Conservation (phyloP, 2,113 vertebrate species). For the Heterocephalus glaber region DNA sequence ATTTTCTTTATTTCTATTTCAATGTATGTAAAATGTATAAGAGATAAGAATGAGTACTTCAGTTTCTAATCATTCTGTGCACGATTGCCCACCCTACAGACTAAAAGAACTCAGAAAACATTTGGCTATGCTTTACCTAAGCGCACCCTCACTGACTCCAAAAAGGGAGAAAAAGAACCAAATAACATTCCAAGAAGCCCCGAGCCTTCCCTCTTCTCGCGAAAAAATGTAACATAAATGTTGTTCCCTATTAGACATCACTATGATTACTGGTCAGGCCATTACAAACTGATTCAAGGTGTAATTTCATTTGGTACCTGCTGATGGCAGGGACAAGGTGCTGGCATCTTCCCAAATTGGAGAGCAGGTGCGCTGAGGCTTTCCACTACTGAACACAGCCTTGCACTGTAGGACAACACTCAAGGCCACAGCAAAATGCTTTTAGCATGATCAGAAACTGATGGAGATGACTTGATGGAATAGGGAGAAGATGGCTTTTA, state of each 20-base stretch:
- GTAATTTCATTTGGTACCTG: background rate
- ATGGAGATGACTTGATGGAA: background rate
- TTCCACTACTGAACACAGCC: background rate
- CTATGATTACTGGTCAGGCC: background rate
- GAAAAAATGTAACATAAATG: background rate
- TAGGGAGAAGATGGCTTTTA: constrained; percentile 54
- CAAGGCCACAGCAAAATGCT: constrained; percentile 52
- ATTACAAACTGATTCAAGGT: constrained; percentile 6
- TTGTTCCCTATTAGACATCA: background rate
- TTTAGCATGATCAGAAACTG: constrained; percentile 43
- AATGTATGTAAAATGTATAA: constrained; percentile 82
- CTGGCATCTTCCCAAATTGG: constrained; percentile 16
- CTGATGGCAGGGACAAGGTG: background rate
- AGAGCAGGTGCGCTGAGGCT: background rate
- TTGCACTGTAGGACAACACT: background rate
- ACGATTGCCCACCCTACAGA: constrained; percentile 50
- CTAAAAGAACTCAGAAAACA: background rate
- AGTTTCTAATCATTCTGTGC: constrained; percentile 67
- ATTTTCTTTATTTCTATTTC: constrained; percentile 80
- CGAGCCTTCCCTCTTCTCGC: background rate
- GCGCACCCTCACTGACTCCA: background rate
- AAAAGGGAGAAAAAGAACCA: background rate
- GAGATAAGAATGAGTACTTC: constrained; percentile 78
- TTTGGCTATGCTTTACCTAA: background rate
- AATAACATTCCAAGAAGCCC: background rate